Conservation (phyloP, 2,113 vertebrate genomes). For the Thalassarche chlororhynchos region DNA sequence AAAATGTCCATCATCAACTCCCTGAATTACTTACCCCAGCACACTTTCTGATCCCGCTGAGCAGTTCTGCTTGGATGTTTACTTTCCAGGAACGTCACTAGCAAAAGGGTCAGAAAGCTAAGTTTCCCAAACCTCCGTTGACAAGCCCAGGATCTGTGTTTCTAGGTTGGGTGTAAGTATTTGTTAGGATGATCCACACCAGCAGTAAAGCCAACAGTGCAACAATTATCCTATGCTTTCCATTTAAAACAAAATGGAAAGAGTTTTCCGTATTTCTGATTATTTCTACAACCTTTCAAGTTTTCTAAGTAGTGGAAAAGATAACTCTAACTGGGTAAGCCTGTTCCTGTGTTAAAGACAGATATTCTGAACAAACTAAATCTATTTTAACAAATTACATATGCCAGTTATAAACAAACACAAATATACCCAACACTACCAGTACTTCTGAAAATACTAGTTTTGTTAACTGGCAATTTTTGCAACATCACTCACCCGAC, state of each 20-base stretch:
- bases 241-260: background rate
- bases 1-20: conserved; percentile 56
- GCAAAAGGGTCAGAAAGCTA: background rate
- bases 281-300: background rate
- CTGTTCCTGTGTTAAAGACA: background rate
- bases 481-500: background rate
- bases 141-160: background rate
- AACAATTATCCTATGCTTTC: background rate
- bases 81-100: conserved; percentile 44
- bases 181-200: background rate
- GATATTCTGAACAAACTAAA: background rate
- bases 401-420: background rate
- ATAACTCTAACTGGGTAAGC: background rate
- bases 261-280: background rate
- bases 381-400: background rate
- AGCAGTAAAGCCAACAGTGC: background rate
- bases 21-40: conserved; percentile 20
- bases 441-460: background rate
- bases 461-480: background rate
- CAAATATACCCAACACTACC: background rate
- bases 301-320: background rate
- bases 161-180: background rate
- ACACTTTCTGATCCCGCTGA: background rate
- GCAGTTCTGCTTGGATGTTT: conserved; percentile 22
- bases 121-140: background rate